A percentile compares a stretch with the other conserved stretches of the same genome.
Conservation (phyloP, 2,888 invertebrate species). For the Pandemis heparana region DNA sequence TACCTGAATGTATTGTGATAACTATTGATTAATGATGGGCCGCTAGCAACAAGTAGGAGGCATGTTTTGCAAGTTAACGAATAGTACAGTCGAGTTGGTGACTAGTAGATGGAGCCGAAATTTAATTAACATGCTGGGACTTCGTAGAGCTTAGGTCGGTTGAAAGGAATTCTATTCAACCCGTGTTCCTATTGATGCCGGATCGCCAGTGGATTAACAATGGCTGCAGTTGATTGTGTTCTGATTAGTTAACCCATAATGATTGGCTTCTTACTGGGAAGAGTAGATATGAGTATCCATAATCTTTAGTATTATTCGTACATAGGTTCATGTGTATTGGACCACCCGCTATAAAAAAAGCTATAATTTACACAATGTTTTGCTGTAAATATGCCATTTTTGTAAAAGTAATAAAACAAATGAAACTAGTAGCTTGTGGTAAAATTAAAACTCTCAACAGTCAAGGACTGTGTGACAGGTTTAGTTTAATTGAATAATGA, state of each 20-base stretch:
- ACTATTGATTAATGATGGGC: slow-evolving; percentile 26
- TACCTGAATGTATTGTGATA: slow-evolving; percentile 27
- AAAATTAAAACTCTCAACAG: slow-evolving; percentile 10
- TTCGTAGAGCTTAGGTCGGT: slow-evolving; percentile 16
- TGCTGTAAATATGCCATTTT: neutral
- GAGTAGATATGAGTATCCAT: neutral
- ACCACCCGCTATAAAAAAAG: neutral
- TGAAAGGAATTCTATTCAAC: slow-evolving; percentile 36
- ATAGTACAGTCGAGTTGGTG: slow-evolving; percentile 10
- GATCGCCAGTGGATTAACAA: slow-evolving; percentile 30
- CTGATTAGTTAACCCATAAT: slow-evolving; percentile 23
- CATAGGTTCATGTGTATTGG: neutral
- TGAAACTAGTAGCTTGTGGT: slow-evolving; percentile 20
- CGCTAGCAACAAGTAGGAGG: slow-evolving; percentile 24
- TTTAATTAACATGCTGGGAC: slow-evolving; percentile 32
- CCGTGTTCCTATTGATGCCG: slow-evolving; percentile 17
- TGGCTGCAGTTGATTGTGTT: slow-evolving; percentile 25
- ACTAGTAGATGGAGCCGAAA: slow-evolving; percentile 6
- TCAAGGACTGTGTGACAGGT: slow-evolving; percentile 24
- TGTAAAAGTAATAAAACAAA: too few species aligned
- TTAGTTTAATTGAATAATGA: slow-evolving; percentile 35
- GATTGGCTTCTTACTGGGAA: neutral
- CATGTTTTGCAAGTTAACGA: slow-evolving; percentile 9
- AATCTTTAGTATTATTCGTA: neutral
- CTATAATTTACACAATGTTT: too few species aligned